Conservation (phyloP, 2,113 vertebrate species). For the Tiliqua scincoides region DNA sequence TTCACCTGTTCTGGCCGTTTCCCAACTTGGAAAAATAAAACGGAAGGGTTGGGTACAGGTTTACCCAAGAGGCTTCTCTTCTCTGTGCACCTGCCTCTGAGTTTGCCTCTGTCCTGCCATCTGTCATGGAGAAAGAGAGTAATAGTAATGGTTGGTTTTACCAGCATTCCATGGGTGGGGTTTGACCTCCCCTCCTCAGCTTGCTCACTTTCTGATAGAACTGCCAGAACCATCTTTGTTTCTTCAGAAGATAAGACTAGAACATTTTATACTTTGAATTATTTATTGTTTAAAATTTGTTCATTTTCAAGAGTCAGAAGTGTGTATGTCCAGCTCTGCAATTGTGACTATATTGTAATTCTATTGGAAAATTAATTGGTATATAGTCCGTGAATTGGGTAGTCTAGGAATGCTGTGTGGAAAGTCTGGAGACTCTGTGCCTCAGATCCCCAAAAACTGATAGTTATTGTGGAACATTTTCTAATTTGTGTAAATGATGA, state of each 20-base stretch:
- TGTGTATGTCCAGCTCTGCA: background rate
- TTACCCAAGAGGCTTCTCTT: no score
- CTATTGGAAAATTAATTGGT: background rate
- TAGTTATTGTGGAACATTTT: fast-evolving
- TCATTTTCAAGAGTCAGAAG: background rate
- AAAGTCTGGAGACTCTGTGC: background rate
- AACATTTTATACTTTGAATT: no score
- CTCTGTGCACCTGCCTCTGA: no score
- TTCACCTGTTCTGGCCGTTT: no score
- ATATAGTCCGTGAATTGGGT: background rate
- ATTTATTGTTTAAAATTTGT: background rate
- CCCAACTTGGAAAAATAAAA: no score
- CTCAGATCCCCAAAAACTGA: no score
- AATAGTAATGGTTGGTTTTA: background rate
- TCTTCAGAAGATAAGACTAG: background rate
- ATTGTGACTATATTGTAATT: background rate
- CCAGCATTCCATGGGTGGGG: background rate
- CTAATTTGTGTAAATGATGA: background rate
- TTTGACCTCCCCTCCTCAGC: background rate
- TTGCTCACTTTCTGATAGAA: background rate
- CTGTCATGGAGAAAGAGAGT: background rate
- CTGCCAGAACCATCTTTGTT: background rate
- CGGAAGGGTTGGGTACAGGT: no score
- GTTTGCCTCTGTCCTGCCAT: background rate
- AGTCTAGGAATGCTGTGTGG: background rate